Base-by-base conservation (phyloP, 23 tunicate genomes). In the Phallusia fumigata region DNA sequence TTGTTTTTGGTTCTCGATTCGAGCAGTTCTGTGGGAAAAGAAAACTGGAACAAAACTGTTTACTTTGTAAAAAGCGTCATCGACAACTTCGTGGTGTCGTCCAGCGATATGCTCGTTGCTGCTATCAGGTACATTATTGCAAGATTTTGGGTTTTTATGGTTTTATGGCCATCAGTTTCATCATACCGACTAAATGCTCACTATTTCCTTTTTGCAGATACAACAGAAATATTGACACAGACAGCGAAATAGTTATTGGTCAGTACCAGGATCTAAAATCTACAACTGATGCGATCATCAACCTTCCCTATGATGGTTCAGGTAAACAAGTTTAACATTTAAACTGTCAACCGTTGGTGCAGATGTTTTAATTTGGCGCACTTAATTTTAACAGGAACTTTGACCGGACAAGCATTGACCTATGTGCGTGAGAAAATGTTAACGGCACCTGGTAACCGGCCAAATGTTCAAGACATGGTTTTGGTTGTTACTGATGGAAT, bases 41-140 rank as follows among this genome's bases (percentile, higher is more conserved):
- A 92, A 64, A 92, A 92, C 83, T 92, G 97, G 97, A 92, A 92
- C 76, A 87, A 92, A 76, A 92, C 97, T 5, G 78, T 92, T 12
- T 74, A 51, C 33, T 92, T 92, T 49, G 85, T 87, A 3, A 84
- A 90, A 22, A 90, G 80, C 32, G 81, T 92, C 32, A 82, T 92
- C 49, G 85, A 87, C 49, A 81, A 92, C 64, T 92, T 92, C 65
- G 86, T 74, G 18, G 84, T 92, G 18, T 92, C 97, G 0, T 74
- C 83, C 15, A 74, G 84, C 53, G 97, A 92, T 44, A 69, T 87
- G 79, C 84, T 86, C 64, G 91, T 92, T 21, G 97, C 92, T 18
- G 88, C 90, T 28, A 83, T 92, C 76, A 92, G 97, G 97, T 92
- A 82, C 0, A 19, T 13, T 77, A 1, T 30, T 52, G 80, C 32